phyloP scores from a whole-genome alignment of 2,797 vertebrate species.

The Myiotriccus ornatus region DNA sequence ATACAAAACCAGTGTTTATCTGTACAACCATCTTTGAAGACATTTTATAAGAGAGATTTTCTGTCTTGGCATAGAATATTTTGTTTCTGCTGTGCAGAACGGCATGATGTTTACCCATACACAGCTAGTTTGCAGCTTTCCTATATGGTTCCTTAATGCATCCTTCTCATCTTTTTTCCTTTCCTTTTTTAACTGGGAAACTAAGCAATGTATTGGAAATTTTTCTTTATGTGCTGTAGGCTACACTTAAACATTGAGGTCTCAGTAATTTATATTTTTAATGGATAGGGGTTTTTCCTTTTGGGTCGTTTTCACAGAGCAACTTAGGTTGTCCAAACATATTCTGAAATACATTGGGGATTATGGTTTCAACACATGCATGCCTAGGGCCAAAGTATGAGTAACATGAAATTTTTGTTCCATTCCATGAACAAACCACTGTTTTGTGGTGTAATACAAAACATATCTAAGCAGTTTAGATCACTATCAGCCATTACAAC shows the following conservation, averaged over 20 bases:
- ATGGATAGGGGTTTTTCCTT: slow-evolving; percentile 72
- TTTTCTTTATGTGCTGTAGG: slow-evolving; percentile 63
- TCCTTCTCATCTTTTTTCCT: slow-evolving; percentile 47
- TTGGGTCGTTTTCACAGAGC: slow-evolving; percentile 74
- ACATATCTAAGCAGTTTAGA: slow-evolving; percentile 78
- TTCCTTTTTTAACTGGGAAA: slow-evolving; percentile 51
- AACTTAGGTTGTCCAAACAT: slow-evolving; percentile 76
- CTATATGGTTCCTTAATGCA: slow-evolving; percentile 40
- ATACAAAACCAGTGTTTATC: not conserved
- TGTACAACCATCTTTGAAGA: not conserved
- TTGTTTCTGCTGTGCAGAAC: slow-evolving; percentile 15
- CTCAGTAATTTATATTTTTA: slow-evolving; percentile 77
- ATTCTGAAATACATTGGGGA: slow-evolving; percentile 74
- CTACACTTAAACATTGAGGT: slow-evolving; percentile 72
- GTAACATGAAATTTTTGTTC: slow-evolving; percentile 81
- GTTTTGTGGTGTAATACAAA: slow-evolving; percentile 79
- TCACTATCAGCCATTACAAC: slow-evolving; percentile 78
- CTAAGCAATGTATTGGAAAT: slow-evolving; percentile 61
- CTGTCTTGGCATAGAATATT: not conserved
- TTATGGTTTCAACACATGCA: slow-evolving; percentile 78
- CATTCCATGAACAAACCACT: slow-evolving; percentile 80
- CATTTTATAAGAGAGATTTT: not conserved
- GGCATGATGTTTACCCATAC: slow-evolving; percentile 27
- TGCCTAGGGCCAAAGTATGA: slow-evolving; percentile 80
- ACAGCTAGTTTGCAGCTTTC: slow-evolving; percentile 47